Percentiles rank a stretch among this genome's conserved stretches.
phyloP scores from a whole-genome alignment of 2,113 vertebrate species.

The Dipodomys stephensi region DNA sequence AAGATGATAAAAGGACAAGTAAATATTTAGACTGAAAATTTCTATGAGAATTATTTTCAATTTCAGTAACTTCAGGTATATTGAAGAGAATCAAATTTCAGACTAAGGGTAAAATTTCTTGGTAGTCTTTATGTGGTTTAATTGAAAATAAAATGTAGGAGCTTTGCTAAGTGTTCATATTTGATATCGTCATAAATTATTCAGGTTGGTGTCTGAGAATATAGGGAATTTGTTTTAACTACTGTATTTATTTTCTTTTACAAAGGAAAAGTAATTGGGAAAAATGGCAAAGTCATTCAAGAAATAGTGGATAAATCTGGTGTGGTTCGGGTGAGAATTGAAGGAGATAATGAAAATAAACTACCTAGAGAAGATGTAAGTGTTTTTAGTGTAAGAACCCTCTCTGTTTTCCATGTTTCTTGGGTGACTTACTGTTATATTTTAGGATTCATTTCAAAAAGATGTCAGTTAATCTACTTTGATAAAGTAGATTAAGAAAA shows the following conservation, averaged over 20 bases:
- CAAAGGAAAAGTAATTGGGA: conserved; percentile 93
- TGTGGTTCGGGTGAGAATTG: conserved; percentile 92
- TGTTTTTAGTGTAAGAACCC: conserved; percentile 52
- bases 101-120: background rate
- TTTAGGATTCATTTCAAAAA: conserved; percentile 16
- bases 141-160: conserved; percentile 31
- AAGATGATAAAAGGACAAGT: background rate
- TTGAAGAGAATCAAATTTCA: background rate
- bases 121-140: background rate
- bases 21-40: conserved; percentile 1
- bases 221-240: conserved; percentile 53
- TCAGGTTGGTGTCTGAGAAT: background rate
- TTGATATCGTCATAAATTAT: conserved; percentile 49
- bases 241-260: conserved; percentile 76
- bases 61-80: background rate
- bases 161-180: conserved; percentile 48
- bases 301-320: conserved; percentile 94
- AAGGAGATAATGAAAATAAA: conserved; percentile 93
- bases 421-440: background rate
- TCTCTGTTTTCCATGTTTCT: background rate
- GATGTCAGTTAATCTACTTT: background rate
- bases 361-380: conserved; percentile 91
- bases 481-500: background rate
- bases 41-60: background rate
- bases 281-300: conserved; percentile 94